Percentiles rank a stretch among this genome's conserved stretches.
phyloP scores from a whole-genome alignment of 2,113 vertebrate species.

The Burhinus oedicnemus region DNA sequence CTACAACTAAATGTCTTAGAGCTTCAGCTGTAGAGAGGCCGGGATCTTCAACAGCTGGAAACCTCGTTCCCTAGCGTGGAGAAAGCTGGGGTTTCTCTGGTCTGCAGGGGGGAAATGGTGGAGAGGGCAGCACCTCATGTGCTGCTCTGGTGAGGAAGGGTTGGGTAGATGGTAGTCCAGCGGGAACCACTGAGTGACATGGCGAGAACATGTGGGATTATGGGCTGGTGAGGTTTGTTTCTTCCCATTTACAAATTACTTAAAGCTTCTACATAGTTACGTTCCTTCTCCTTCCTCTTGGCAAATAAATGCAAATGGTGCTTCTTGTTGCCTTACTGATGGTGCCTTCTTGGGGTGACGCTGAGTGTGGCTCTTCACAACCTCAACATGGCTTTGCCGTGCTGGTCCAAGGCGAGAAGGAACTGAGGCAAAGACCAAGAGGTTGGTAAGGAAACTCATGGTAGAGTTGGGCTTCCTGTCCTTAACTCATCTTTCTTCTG shows the following conservation, averaged over 20 bases:
- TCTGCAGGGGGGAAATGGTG: neutral
- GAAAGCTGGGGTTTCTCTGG: neutral
- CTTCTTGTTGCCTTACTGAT: neutral
- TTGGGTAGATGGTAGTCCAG: neutral
- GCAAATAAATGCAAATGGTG: neutral
- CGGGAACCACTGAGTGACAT: neutral
- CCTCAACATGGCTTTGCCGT: neutral
- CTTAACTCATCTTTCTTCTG: neutral
- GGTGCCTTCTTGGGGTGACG: neutral
- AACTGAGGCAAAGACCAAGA: neutral
- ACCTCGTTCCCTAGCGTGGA: neutral
- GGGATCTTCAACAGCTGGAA: neutral
- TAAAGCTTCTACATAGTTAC: neutral
- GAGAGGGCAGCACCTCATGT: neutral
- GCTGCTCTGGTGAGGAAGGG: neutral
- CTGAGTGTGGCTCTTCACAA: neutral
- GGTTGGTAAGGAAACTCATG: neutral
- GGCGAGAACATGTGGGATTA: neutral
- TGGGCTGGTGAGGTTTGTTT: neutral
- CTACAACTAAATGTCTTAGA: neutral
- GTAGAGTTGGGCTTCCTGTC: neutral
- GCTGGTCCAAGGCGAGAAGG: neutral
- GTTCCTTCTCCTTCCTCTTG: neutral
- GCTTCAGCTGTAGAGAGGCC: neutral
- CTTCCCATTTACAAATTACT: neutral